Conservation (phyloP, 1,140 invertebrate genomes). For the Pseudachorutes palmiensis region DNA sequence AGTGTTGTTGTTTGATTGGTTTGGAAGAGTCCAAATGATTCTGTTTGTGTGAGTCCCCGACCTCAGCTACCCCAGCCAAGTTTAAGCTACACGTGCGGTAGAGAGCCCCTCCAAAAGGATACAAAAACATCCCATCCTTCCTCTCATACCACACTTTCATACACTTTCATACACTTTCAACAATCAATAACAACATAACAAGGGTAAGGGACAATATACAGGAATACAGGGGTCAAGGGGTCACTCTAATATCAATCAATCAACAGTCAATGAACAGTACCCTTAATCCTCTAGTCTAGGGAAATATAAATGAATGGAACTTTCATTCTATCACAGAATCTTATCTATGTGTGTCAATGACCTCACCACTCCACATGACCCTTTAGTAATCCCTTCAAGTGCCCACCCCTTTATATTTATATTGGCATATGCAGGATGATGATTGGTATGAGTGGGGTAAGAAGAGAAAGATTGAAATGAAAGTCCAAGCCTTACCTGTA, state of each 20-base stretch:
- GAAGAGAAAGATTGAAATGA: background rate
- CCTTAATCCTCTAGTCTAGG: background rate
- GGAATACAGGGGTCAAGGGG: background rate
- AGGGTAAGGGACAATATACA: too few species aligned
- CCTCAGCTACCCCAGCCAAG: constrained; percentile 36
- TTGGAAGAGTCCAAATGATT: background rate
- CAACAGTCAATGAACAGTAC: background rate
- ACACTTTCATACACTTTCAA: background rate
- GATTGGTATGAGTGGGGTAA: too few species aligned
- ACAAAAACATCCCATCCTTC: constrained; percentile 23
- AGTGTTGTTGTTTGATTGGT: background rate
- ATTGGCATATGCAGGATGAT: too few species aligned
- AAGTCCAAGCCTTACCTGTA: background rate
- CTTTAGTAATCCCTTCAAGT: too few species aligned
- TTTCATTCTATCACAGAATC: background rate
- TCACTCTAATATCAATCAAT: background rate
- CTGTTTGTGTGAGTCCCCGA: constrained; percentile 25
- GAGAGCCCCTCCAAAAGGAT: constrained; percentile 31
- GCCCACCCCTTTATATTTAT: too few species aligned
- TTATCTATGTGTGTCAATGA: too few species aligned
- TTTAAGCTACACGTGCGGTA: constrained; percentile 37
- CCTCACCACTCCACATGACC: too few species aligned
- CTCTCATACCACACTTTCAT: constrained; percentile 35
- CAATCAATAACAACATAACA: background rate
- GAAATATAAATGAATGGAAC: background rate